A percentile compares a stretch with the other conserved stretches of the same genome.
Conservation (phyloP, 2,113 vertebrate species). For the Pomatostomus ruficeps region DNA sequence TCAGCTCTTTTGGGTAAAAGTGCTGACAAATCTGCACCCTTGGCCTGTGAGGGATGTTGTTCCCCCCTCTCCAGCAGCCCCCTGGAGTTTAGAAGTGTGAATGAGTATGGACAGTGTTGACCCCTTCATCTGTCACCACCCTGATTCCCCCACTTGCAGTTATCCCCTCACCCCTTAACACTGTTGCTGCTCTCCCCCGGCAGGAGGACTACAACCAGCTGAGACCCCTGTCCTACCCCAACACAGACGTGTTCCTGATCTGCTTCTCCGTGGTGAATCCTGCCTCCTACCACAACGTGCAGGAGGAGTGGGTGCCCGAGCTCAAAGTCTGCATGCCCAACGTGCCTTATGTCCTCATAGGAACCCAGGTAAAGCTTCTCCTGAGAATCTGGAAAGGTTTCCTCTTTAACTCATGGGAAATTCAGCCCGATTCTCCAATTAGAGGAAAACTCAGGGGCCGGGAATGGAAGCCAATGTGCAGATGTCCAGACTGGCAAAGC, state of each 20-base stretch:
- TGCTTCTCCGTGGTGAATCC: slow-evolving; percentile 89
- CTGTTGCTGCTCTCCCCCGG: not conserved
- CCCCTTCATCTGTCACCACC: not conserved
- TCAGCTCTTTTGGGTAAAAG: not conserved
- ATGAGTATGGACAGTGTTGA: rapidly evolving
- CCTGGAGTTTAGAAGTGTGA: rapidly evolving
- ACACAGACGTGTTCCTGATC: slow-evolving; percentile 87
- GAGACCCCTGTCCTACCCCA: slow-evolving; percentile 85
- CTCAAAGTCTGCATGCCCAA: slow-evolving; percentile 86
- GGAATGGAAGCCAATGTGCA: not conserved
- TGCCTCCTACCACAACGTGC: slow-evolving; percentile 86
- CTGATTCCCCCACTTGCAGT: rapidly evolving
- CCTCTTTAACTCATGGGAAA: not conserved
- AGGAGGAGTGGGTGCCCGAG: slow-evolving; percentile 88
- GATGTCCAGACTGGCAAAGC: not conserved
- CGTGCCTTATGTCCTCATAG: slow-evolving; percentile 85
- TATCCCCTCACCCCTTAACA: not conserved
- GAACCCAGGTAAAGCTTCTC: slow-evolving; percentile 76
- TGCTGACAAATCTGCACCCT: not conserved
- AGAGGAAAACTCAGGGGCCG: not conserved
- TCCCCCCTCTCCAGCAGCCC: not conserved
- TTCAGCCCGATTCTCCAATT: not conserved
- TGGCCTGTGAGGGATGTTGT: rapidly evolving
- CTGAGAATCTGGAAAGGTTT: not conserved
- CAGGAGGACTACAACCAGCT: slow-evolving; percentile 91